Evolutionary conservation across 2,888 invertebrate species (phyloP).

Genomic region (Craniophora ligustri): DNA sequence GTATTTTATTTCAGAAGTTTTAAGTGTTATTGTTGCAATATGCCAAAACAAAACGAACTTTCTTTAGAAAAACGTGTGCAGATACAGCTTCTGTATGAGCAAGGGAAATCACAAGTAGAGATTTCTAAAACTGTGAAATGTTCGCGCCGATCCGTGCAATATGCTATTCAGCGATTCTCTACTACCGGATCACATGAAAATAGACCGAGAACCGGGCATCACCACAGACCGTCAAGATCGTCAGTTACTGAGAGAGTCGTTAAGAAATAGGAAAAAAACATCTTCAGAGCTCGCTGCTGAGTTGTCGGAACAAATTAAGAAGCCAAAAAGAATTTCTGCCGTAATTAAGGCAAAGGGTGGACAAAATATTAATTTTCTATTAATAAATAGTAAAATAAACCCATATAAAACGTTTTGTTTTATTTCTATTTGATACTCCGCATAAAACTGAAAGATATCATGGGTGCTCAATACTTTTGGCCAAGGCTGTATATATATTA

Average conservation of each 20-base stretch:
- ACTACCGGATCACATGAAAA: slow-evolving; percentile 30
- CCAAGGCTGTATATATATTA: slow-evolving; percentile 15
- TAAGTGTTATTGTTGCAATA: slow-evolving; percentile 18
- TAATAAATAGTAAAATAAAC: slow-evolving; percentile 24
- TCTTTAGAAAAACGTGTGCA: slow-evolving; percentile 22
- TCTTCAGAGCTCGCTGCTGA: slow-evolving; percentile 32
- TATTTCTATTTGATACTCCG: slow-evolving; percentile 24
- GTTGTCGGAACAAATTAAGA: slow-evolving; percentile 19
- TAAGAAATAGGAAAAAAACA: slow-evolving; percentile 38
- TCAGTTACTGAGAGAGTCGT: slow-evolving; percentile 29
- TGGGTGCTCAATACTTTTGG: slow-evolving; percentile 17
- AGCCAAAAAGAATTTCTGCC: slow-evolving; percentile 25
- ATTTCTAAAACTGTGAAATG: slow-evolving; percentile 26
- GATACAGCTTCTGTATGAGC: slow-evolving; percentile 23
- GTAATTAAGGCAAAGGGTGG: slow-evolving; percentile 26
- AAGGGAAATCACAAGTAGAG: slow-evolving; percentile 24
- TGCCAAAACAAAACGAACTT: slow-evolving; percentile 25
- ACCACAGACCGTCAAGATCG: slow-evolving; percentile 32
- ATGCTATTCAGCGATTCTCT: slow-evolving; percentile 31
- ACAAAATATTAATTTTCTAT: slow-evolving; percentile 28
- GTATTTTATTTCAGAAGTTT: slow-evolving; percentile 20
- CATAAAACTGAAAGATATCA: slow-evolving; percentile 25
- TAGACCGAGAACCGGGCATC: slow-evolving; percentile 34
- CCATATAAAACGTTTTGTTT: slow-evolving; percentile 23
- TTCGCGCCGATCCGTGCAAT: slow-evolving; percentile 26